Base-by-base conservation (phyloP, 1,140 invertebrate species). In the Drosophila orena region DNA sequence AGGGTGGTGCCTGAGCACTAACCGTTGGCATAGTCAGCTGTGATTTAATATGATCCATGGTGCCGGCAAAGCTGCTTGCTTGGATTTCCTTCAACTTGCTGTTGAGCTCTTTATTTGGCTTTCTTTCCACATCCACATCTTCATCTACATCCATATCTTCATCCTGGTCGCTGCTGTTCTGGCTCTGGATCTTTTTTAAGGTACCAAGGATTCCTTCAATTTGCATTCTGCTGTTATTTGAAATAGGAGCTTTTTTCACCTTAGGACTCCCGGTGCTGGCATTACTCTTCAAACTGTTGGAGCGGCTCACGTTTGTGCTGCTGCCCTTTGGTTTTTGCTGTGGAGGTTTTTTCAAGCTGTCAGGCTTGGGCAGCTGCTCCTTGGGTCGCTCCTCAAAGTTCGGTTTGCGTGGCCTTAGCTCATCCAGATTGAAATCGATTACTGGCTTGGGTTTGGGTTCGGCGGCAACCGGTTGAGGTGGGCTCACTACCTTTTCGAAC, bases 41-140 rank as follows among this genome's bases (percentile, higher is more conserved):
- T 0, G 85, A 77, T 38, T 92, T 85, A 0, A 93, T 92, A 30
- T 77, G 73, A 70, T 92, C 91, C 81, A 91, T 90, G 6, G 91
- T 92, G 11, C 85, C 91, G 1, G 91, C 80, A 74, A 92, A 92
- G 46, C 70, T 92, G 49, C 77, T 89, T 8, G 77, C 78, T 6
- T 92, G 89, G 44, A 92, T 92, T 43, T 92, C 81, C 49, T 90
- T 91, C 0, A 92, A 65, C 14, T 91, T 89, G 34, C 49, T 79
- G 22, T 53, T 77, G 6, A 92, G 46, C 38, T 80, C 62, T 2
- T 71, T 60, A 17, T 88, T 86, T 2, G 57, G 60, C 15, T 61
- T 50, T 11, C 55, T 10, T 5, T 47, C 50, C 17, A 52, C 34
- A 65, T 73, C 70, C 1, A 11, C 64, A 50, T 75, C 68, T 4